Evolutionary conservation across 2,113 vertebrate species (phyloP), one percentile per base, ranked within the genome.

Genomic region (Chaetura pelagica): DNA sequence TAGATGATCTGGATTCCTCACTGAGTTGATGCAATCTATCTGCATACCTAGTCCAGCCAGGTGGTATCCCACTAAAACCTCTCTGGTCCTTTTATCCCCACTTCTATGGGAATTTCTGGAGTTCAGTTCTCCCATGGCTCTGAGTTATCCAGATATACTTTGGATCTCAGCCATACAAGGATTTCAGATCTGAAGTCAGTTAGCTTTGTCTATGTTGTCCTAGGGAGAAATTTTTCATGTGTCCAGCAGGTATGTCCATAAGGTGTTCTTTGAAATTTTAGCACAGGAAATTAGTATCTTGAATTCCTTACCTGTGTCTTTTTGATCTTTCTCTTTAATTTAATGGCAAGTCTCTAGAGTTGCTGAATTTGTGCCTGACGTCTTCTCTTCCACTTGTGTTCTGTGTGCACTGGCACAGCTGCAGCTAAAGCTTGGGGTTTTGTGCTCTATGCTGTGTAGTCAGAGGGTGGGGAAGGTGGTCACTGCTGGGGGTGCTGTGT

Each of bases 401-500:
- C 38, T 59, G 35, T 66, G 46, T 77, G 42, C 2, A 1, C 19
- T n/a, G 27, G 44, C 23, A 34, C 34, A 62, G n/a, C 64, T 78
- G 30, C 7, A 19, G 52, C 46, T 66, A 2, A 38, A 26, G 13
- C 40, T 42, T 49, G 67, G 35, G 12, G 4, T 52, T 51, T 75
- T 67, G 16, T 30, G 44, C 64, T 58, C 62, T 12, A 10, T 62
- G 23, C 30, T 79, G 26, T 26, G 15, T 29, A 64, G 27, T 51
- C 19, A 22, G 49, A 79, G 35, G 19, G 42, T 61, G 24, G 8
- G 2, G 2, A 55, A 74, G 40, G n/a, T 57, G 20, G 52, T 85
- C 1, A 0, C 2, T 57, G 63, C 38, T 38, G 38, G 7, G 55
- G 9, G 3, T 52, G 64, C 51, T 40, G n/a, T 1, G 2, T 51